A percentile compares a stretch with the other conserved stretches of the same genome.
These are phyloP conservation scores for Drosophila koepferae DNA, from an alignment of 2,888 invertebrate genomes.

Conservation along the genomic window DNA sequence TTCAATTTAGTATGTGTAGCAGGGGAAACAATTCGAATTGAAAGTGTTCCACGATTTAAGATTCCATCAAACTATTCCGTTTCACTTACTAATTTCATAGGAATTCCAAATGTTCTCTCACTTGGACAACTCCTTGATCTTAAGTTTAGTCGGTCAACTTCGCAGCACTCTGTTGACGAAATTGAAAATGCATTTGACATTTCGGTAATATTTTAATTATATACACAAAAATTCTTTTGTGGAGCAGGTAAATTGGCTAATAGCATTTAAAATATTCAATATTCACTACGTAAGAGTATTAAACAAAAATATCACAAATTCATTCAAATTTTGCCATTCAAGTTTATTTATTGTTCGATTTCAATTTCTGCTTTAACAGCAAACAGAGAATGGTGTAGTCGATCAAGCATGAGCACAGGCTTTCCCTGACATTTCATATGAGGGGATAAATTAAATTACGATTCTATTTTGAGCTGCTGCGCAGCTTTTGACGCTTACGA, in stretches of 20 bases:
- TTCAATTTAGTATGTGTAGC: neutral
- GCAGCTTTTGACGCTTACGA: conserved; percentile 16
- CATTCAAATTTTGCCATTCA: no score
- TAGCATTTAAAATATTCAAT: no score
- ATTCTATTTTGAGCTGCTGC: conserved; percentile 30
- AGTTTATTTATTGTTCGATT: neutral
- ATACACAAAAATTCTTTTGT: neutral
- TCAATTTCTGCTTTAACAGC: neutral
- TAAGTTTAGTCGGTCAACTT: conserved; percentile 1
- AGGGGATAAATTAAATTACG: conserved; percentile 45
- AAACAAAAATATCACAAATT: no score
- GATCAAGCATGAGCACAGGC: conserved; percentile 5
- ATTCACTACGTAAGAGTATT: no score
- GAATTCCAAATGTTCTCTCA: conserved; percentile 11
- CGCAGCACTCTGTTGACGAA: neutral
- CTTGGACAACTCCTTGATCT: conserved; percentile 31
- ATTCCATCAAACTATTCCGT: conserved; percentile 38
- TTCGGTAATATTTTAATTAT: neutral
- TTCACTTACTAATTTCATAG: conserved; percentile 24
- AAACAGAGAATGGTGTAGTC: neutral
- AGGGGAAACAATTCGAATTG: neutral
- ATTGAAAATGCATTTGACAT: neutral
- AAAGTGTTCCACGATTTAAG: conserved; percentile 13
- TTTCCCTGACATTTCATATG: conserved; percentile 6
- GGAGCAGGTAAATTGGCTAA: no score